Conservation (phyloP, 1,140 invertebrate genomes). For the Papilio machaon region DNA sequence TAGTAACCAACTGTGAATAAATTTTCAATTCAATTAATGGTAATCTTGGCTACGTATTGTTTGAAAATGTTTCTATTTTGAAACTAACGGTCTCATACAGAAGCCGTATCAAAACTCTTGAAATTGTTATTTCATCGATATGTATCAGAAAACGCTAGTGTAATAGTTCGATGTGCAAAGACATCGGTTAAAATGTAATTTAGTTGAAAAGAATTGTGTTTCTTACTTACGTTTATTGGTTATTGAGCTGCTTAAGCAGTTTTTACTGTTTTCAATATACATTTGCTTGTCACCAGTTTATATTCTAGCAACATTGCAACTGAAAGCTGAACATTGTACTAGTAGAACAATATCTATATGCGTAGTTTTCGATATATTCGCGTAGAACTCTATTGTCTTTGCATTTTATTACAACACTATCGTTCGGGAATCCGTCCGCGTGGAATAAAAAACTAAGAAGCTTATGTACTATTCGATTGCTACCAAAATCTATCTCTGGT, state of each 20-base stretch:
- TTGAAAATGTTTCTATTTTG: conserved; percentile 11
- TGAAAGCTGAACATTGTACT: not conserved
- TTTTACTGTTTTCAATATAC: not conserved
- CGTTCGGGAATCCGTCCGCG: no score
- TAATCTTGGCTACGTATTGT: not conserved
- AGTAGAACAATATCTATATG: not conserved
- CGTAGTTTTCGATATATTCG: not conserved
- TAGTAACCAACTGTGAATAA: not conserved
- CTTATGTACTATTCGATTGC: no score
- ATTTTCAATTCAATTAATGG: not conserved
- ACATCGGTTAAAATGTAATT: conserved; percentile 2
- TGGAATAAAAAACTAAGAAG: no score
- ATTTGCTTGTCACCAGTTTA: not conserved
- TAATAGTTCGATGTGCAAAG: not conserved
- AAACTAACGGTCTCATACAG: not conserved
- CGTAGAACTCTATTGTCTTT: not conserved
- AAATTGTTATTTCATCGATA: not conserved
- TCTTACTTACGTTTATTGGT: not conserved
- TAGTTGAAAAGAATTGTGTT: not conserved
- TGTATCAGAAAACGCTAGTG: not conserved
- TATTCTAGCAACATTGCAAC: conserved; percentile 12
- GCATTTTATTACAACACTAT: not conserved
- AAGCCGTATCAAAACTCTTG: not conserved
- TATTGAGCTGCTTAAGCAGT: not conserved
- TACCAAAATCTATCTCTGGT: no score